A percentile compares a stretch with the other conserved stretches of the same genome.
These are phyloP conservation scores for Taeniopygia guttata DNA, from an alignment of 2,797 vertebrate species.

Conservation along the genomic window DNA sequence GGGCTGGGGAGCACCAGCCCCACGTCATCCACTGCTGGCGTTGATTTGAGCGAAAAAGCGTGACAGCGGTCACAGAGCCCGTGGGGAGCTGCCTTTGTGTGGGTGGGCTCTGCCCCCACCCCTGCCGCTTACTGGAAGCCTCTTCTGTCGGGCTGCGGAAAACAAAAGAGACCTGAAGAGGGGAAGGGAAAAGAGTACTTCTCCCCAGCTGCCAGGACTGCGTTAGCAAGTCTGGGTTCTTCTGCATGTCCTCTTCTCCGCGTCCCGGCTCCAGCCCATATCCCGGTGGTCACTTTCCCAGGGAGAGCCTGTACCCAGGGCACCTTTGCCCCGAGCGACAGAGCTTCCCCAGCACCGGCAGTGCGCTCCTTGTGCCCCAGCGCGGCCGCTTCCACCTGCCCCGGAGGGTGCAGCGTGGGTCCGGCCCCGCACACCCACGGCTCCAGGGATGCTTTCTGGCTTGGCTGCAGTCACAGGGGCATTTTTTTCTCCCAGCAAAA, in stretches of 20 bases:
- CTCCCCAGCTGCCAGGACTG: not conserved
- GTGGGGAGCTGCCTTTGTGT: slow-evolving; percentile 2
- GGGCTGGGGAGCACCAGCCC: slow-evolving; percentile 22
- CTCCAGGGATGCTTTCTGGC: not conserved
- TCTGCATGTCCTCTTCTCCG: not conserved
- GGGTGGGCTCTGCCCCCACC: not conserved
- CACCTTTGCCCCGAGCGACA: not conserved
- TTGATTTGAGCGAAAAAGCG: slow-evolving; percentile 11
- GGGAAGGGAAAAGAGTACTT: not conserved
- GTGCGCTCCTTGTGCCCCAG: not conserved
- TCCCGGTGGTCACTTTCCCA: not conserved
- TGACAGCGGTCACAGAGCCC: slow-evolving; percentile 21
- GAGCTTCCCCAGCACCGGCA: not conserved
- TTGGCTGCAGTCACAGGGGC: rapidly evolving
- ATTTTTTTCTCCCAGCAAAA: not conserved
- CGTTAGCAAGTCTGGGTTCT: not conserved
- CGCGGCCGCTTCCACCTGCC: rapidly evolving
- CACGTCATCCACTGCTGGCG: slow-evolving; percentile 34
- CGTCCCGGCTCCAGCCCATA: not conserved
- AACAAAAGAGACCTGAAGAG: not conserved
- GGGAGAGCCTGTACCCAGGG: not conserved
- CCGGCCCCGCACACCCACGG: not conserved
- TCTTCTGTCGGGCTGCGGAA: not conserved
- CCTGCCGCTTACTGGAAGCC: not conserved
- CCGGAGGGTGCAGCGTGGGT: rapidly evolving